These are phyloP conservation scores for Holacanthella duospinosa DNA, from an alignment of 2,888 invertebrate species.

Conservation along the genomic window DNA sequence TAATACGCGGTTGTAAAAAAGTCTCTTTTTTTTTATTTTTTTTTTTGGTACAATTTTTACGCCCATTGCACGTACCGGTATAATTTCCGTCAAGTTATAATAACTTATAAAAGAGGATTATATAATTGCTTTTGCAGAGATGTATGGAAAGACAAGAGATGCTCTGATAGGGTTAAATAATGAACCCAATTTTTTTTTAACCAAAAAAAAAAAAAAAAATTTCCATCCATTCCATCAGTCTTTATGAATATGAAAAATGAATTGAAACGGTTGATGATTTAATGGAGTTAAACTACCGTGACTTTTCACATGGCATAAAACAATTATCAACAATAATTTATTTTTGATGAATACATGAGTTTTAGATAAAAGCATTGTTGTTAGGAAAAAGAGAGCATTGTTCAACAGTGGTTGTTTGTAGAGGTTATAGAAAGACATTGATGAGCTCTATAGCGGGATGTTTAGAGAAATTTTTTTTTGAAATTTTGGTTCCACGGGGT, in stretches of 20 bases:
- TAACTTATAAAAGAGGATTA: no score
- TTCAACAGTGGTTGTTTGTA: no score
- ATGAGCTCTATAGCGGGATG: neutral
- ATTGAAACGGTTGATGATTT: constrained; percentile 26
- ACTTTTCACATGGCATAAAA: constrained; percentile 22
- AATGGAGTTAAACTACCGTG: constrained; percentile 29
- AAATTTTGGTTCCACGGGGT: no score
- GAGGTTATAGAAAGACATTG: no score
- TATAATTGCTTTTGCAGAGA: neutral
- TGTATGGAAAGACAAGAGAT: constrained; percentile 3
- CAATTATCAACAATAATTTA: constrained; percentile 20
- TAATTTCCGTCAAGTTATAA: no score
- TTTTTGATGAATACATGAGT: neutral
- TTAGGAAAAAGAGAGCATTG: neutral
- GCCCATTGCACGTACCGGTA: no score
- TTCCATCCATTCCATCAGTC: no score
- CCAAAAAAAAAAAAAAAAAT: no score
- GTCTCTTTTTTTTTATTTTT: no score
- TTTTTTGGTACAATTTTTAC: no score
- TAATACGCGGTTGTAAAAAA: no score
- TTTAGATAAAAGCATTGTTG: neutral
- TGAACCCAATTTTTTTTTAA: neutral
- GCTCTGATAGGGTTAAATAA: neutral
- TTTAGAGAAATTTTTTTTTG: neutral
- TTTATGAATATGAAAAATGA: neutral